Evolutionary conservation across 2,113 vertebrate species (phyloP).

Genomic region (Eubucco bourcierii): DNA sequence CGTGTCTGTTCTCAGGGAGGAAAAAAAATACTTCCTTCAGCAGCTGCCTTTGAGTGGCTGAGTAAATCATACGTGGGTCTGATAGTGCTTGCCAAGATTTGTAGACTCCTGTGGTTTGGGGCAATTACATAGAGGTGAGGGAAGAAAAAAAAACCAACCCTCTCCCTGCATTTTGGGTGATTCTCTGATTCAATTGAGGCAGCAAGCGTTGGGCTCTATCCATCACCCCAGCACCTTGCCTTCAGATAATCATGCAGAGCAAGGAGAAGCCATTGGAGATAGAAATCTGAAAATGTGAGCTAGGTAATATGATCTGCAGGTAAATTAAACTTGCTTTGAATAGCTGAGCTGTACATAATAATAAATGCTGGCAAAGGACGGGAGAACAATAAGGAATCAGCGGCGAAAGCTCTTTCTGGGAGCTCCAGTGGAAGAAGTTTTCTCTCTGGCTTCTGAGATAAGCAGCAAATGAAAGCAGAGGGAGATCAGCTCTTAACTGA

Average conservation of each 20-base stretch:
- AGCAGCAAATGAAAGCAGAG: neutral
- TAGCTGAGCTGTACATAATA: neutral
- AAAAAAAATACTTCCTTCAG: neutral
- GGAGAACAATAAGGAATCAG: neutral
- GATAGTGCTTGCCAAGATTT: neutral
- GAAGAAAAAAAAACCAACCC: neutral
- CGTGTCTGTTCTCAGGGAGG: neutral
- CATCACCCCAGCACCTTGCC: neutral
- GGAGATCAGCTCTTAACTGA: neutral
- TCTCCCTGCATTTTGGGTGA: neutral
- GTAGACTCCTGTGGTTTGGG: neutral
- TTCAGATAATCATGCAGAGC: neutral
- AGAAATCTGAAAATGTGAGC: neutral
- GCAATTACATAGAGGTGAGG: neutral
- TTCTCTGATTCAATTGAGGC: neutral
- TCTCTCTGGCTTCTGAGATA: neutral
- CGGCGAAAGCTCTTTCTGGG: neutral
- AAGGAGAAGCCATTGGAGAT: neutral
- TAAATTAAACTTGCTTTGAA: constrained; percentile 30
- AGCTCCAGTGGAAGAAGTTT: neutral
- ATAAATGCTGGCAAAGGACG: neutral
- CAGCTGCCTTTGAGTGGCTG: neutral
- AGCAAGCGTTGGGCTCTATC: neutral
- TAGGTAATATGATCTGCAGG: neutral
- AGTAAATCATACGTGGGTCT: neutral